A percentile compares a stretch with the other conserved stretches of the same genome.
phyloP scores from a whole-genome alignment of 2,113 vertebrate species.

The Cheirogaleus medius region DNA sequence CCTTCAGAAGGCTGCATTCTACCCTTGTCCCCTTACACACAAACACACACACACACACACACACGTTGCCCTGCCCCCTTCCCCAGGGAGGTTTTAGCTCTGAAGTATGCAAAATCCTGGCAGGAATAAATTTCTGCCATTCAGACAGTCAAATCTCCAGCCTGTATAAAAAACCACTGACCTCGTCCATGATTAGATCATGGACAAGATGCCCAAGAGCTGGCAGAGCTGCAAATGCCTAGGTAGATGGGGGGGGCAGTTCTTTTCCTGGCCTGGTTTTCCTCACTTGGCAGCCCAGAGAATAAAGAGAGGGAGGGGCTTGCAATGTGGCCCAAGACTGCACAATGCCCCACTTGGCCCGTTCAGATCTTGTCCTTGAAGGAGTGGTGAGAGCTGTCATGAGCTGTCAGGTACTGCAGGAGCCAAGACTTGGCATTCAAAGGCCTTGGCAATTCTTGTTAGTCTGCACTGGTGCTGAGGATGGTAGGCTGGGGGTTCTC shows the following conservation, averaged over 20 bases:
- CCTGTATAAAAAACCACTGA: slow-evolving; percentile 23
- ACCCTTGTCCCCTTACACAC: not conserved
- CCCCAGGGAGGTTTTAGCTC: not conserved
- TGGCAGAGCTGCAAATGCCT: slow-evolving; percentile 35
- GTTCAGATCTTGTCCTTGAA: not conserved
- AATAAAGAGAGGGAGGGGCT: slow-evolving; percentile 45
- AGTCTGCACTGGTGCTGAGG: not conserved
- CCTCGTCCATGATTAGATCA: slow-evolving; percentile 48
- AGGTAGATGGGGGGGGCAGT: not conserved
- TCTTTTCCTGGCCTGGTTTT: slow-evolving; percentile 52
- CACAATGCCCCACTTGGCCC: slow-evolving; percentile 35
- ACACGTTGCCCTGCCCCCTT: not conserved
- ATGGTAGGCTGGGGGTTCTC: not conserved
- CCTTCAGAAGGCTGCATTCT: not conserved
- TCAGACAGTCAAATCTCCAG: not conserved
- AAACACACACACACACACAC: not conserved
- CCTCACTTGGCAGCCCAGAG: slow-evolving; percentile 28
- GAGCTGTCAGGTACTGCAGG: not conserved
- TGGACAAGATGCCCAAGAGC: not conserved
- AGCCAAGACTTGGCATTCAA: not conserved
- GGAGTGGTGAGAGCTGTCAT: not conserved
- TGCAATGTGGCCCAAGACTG: not conserved
- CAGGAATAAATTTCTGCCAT: slow-evolving; percentile 41
- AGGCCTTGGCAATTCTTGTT: not conserved
- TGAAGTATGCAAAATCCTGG: slow-evolving; percentile 7